Evolutionary conservation across 2,113 vertebrate species (phyloP).

Genomic region (Prunella fulvescens): DNA sequence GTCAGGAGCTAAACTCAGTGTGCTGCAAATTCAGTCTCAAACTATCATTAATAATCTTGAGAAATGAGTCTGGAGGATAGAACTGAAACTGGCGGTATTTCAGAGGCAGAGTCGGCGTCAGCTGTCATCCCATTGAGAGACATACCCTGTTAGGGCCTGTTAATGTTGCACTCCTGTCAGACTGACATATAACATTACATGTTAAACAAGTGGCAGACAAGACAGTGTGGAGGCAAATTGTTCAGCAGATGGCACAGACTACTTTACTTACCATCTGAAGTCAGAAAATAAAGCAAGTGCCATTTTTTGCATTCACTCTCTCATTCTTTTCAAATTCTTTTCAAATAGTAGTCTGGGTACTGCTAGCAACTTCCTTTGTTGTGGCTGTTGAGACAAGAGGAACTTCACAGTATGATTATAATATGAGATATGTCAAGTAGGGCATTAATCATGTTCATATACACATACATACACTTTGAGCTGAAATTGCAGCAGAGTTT

Average conservation of each 20-base stretch:
- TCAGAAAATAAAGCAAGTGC: background rate
- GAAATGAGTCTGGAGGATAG: constrained; percentile 30
- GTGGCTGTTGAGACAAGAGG: background rate
- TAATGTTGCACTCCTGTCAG: constrained; percentile 54
- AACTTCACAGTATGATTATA: background rate
- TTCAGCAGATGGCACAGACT: constrained; percentile 53
- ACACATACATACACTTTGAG: background rate
- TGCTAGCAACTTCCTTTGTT: background rate
- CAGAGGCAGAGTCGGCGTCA: constrained; percentile 12
- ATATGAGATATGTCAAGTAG: background rate
- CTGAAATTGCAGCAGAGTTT: background rate
- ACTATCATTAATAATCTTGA: constrained; percentile 51
- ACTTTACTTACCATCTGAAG: constrained; percentile 20
- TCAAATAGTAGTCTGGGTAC: background rate
- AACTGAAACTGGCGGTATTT: constrained; percentile 26
- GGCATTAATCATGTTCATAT: background rate
- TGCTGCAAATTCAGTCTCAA: constrained; percentile 35
- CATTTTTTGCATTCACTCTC: background rate
- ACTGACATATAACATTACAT: constrained; percentile 4
- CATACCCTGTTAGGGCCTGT: constrained; percentile 30
- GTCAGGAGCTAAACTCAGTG: constrained; percentile 5
- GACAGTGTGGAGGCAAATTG: constrained; percentile 20
- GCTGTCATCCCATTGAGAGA: constrained; percentile 20
- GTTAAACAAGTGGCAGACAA: constrained; percentile 29
- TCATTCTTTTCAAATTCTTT: constrained; percentile 3